Percentiles rank a stretch among this genome's conserved stretches.
phyloP scores from a whole-genome alignment of 2,113 vertebrate genomes.

The Sciurus niger region DNA sequence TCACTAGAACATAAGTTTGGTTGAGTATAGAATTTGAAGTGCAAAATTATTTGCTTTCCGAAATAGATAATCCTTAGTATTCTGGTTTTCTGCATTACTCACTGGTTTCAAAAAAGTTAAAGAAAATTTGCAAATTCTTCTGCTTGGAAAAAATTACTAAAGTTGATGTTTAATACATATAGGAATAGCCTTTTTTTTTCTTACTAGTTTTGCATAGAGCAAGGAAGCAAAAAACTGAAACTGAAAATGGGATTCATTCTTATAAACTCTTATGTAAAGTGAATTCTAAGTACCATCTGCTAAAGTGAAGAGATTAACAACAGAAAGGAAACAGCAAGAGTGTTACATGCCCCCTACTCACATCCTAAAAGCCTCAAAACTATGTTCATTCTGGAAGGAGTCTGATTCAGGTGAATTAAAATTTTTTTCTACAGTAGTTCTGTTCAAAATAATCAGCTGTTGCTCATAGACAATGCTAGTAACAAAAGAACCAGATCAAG shows the following conservation, averaged over 20 bases:
- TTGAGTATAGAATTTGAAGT: background rate
- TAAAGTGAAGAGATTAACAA: slow-evolving; percentile 32
- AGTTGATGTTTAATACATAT: background rate
- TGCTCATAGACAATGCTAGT: background rate
- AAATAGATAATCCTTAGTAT: slow-evolving; percentile 36
- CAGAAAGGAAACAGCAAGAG: background rate
- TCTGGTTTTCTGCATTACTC: background rate
- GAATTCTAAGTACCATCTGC: slow-evolving; percentile 10
- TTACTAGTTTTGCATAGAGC: background rate
- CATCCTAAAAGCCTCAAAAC: background rate
- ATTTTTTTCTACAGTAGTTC: background rate
- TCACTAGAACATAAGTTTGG: background rate
- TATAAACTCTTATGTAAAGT: slow-evolving; percentile 12
- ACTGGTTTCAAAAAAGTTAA: background rate
- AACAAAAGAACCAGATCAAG: background rate
- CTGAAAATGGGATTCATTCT: slow-evolving; percentile 39
- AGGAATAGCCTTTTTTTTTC: background rate
- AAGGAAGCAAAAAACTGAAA: slow-evolving; percentile 9
- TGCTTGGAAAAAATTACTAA: slow-evolving; percentile 7
- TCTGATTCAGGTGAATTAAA: background rate
- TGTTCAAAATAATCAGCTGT: slow-evolving; percentile 32
- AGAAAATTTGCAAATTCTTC: background rate
- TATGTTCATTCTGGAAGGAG: background rate
- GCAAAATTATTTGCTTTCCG: slow-evolving; percentile 6
- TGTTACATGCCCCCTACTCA: background rate